phyloP scores from a whole-genome alignment of 1,140 invertebrate genomes.

The Condylostylus longicornis region DNA sequence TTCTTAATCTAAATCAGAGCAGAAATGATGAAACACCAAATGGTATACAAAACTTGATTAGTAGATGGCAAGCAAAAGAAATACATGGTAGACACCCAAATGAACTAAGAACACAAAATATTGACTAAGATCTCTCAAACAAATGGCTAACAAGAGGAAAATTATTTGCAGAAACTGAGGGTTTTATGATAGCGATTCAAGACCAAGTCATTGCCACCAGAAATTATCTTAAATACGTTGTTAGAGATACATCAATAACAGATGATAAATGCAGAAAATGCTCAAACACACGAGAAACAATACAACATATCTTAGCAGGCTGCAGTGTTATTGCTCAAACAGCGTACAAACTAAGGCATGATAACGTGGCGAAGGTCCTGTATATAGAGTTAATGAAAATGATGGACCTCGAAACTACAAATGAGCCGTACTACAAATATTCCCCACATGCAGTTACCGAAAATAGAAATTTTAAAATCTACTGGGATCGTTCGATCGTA shows the following conservation, averaged over 20 bases:
- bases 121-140: constrained; percentile 12
- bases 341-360: not conserved
- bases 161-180: constrained; percentile 13
- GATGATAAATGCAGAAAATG: not conserved
- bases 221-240: constrained; percentile 16
- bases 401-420: not conserved
- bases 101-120: constrained; percentile 11
- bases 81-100: constrained; percentile 11
- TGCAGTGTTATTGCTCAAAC: not conserved
- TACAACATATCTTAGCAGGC: not conserved
- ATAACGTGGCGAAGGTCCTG: not conserved
- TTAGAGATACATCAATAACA: constrained; percentile 8
- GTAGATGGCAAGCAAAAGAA: constrained; percentile 13
- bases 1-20: no score
- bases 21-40: no score
- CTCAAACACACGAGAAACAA: not conserved
- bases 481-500: not conserved
- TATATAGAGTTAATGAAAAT: not conserved
- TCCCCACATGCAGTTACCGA: not conserved
- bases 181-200: constrained; percentile 19
- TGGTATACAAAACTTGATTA: no score
- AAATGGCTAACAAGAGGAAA: constrained; percentile 14
- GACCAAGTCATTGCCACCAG: constrained; percentile 17
- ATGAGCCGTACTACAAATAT: not conserved
- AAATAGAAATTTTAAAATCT: not conserved